Base-by-base conservation (phyloP, 2,797 vertebrate genomes). In the Sebastes miniatus region DNA sequence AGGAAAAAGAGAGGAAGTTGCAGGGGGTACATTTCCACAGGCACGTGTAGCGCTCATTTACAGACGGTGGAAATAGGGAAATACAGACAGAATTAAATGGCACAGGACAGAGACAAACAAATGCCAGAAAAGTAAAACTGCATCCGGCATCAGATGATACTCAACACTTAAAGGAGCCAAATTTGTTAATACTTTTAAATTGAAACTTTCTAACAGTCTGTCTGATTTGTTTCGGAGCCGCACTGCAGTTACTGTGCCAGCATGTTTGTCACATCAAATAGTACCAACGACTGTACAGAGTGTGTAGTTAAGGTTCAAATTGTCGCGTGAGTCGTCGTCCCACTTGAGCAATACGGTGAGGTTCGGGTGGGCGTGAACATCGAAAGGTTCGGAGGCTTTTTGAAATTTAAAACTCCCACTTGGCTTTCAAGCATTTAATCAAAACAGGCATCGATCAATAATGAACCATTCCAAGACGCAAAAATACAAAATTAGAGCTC, bases 1-100 rank as follows among this genome's bases (percentile, higher is more conserved):
- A 77, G 88, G 86, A 85, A 81, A 86, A 86, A 65, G 88, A 83
- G 85, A 89, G 88, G 32, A 87, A 85, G 88, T 89, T 72, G 78
- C 86, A 92, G 91, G 89, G 91, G 84, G 89, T 88, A 87, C 81
- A 88, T 91, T 93, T 91, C 91, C 91, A 93, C 94, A 93, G 93
- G 89, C 90, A 90, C 76, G 75, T 91, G 86, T 93, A 90, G 87
- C 87, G 69, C 83, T 93, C 85, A 88, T 90, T 93, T 90, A 94
- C 88, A 89, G 88, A 91, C 87, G 84, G 91, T 88, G 88, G 85
- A 88, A 89, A 88, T 61, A 69, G 74, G 81, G 80, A 86, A 86
- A 84, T 80, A 89, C 88, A 84, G 89, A 91, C 84, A 83, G 86
- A 80, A 68, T 81, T 77, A 73, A 73, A 90, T 93, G 92, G 90